Conservation (phyloP, 2,113 vertebrate genomes). For the Pimephales promelas region DNA sequence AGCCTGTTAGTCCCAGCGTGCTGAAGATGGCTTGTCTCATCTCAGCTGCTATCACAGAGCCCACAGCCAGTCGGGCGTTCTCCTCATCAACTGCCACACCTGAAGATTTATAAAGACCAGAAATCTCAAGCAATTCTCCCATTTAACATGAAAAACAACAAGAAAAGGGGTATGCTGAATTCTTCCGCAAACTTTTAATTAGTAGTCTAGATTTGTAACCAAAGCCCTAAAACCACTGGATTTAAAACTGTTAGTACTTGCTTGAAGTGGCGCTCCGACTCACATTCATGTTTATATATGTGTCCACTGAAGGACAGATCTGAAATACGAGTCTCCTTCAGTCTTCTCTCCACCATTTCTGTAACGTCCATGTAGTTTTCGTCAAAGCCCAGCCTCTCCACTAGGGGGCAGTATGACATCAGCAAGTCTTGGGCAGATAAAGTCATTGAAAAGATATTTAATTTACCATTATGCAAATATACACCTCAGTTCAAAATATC, state of each 20-base stretch:
- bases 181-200: background rate
- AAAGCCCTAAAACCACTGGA: too few relatives aligned
- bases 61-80: conserved; percentile 74
- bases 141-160: background rate
- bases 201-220: too few relatives aligned
- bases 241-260: background rate
- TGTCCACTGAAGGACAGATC: conserved; percentile 75
- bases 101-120: conserved; percentile 46
- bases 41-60: conserved; percentile 84
- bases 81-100: conserved; percentile 63
- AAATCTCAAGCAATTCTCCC: background rate
- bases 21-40: conserved; percentile 75
- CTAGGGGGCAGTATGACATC: conserved; percentile 82
- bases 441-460: background rate
- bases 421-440: conserved; percentile 76
- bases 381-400: conserved; percentile 91
- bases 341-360: conserved; percentile 78
- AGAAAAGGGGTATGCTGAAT: background rate
- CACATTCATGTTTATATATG: conserved; percentile 79
- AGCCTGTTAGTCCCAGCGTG: conserved; percentile 83
- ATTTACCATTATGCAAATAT: too few relatives aligned
- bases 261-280: conserved; percentile 50
- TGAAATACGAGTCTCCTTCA: conserved; percentile 56
- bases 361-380: conserved; percentile 92
- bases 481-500: background rate